Conservation (phyloP, 2,888 invertebrate genomes). For the Oscheius sp. region DNA sequence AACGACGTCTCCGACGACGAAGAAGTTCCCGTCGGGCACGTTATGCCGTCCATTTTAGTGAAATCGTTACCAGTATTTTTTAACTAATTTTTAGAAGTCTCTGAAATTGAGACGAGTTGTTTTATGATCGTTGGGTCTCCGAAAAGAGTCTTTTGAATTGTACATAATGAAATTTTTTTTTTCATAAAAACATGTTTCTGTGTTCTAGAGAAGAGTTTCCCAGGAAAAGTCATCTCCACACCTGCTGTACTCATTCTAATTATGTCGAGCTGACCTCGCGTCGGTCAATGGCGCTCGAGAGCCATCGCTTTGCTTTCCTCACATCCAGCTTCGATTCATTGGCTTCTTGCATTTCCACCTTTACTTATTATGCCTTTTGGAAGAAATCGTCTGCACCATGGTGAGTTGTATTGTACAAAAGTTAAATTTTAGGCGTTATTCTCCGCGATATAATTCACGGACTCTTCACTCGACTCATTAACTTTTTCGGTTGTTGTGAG, state of each 20-base stretch:
- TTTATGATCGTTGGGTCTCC: too few relatives aligned
- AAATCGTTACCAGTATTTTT: slow-evolving; percentile 24
- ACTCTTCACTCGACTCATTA: neutral
- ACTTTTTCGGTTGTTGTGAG: neutral
- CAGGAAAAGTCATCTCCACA: too few relatives aligned
- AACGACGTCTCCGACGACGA: slow-evolving; percentile 7
- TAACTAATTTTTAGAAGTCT: neutral
- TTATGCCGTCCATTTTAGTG: slow-evolving; percentile 16
- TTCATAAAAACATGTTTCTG: too few relatives aligned
- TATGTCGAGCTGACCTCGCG: too few relatives aligned
- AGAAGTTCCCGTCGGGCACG: slow-evolving; percentile 7
- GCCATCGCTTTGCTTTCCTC: neutral
- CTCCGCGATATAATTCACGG: neutral
- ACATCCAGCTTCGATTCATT: neutral
- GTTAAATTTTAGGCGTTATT: neutral
- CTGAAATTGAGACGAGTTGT: too few relatives aligned
- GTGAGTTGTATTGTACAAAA: neutral
- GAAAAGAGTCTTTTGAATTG: too few relatives aligned
- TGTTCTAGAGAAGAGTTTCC: too few relatives aligned
- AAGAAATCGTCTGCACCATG: slow-evolving; percentile 12
- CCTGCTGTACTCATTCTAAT: too few relatives aligned
- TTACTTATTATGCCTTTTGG: neutral
- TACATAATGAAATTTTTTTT: too few relatives aligned
- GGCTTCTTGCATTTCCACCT: too few relatives aligned
- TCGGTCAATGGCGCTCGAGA: too few relatives aligned